Base-by-base conservation (phyloP, 2,113 vertebrate genomes). In the Spheniscus mendiculus region DNA sequence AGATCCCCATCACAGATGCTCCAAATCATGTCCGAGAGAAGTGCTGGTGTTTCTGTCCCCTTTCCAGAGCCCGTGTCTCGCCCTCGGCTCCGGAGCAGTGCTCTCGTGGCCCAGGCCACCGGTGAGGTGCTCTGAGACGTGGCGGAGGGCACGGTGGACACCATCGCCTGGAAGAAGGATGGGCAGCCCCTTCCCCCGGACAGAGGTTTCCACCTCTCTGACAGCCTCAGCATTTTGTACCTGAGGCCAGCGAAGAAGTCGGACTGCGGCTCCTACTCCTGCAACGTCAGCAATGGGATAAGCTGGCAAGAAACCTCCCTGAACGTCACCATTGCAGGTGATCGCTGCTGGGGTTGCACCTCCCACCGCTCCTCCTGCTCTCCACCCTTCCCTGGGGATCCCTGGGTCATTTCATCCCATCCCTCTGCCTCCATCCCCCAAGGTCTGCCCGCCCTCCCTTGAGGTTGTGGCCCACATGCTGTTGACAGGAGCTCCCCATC, bases 231-330 rank as follows among this genome's bases (percentile, higher is more conserved):
- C 0, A 1, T 47, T 4, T 36, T 97, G 81, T 8, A 36, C 52
- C 90, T 97, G 93, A 67, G 61, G 38, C 8, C 82, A 0, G 95
- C 36, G 0, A 59, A 12, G 77, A 91, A 55, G 15, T 82, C 72
- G 0, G 94, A 96, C 89, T 97, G 97, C 0, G 83, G 97, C 65
- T 96, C 59, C 94, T 96, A 97, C 10, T 92, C 96, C 93, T 97
- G 97, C 96, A 97, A 96, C 0, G 94, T 81, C 84, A 97, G 97
- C 89, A 93, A 97, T 1, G 3, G 9, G 11, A 61, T 96, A 13
- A 94, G 97, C 91, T 97, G 97, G 96, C 22, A 65, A 3, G 96
- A 97, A 66, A 25, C 38, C 56, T 93, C 91, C 29, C 52, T 97
- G 69, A n/a, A 95, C 0, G 0, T 97, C 93, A 53, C 87, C 2